Conservation (phyloP, 2,888 invertebrate species). For the Eupelmus urozonus region DNA sequence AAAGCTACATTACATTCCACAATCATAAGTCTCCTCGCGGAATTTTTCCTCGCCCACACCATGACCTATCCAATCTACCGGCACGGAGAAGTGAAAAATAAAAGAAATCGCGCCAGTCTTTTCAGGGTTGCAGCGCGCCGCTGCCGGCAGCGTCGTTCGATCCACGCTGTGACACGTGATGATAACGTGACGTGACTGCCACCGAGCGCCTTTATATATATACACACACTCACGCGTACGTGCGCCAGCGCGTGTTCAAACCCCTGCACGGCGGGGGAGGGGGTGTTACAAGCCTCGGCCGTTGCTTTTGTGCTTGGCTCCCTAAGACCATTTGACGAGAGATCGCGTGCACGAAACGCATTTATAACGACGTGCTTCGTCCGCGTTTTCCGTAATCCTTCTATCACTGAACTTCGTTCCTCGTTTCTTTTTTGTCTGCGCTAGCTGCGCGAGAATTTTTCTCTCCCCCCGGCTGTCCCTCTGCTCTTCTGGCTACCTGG, state of each 20-base stretch:
- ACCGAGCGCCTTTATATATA: constrained; percentile 52
- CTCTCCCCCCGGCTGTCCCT: background rate
- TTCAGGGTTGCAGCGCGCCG: constrained; percentile 48
- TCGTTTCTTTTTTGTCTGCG: constrained; percentile 41
- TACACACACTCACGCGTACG: background rate
- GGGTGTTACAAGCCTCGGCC: constrained; percentile 63
- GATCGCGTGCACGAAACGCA: constrained; percentile 71
- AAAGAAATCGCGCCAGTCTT: constrained; percentile 41
- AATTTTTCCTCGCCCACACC: constrained; percentile 13
- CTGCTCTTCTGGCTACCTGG: too few species aligned
- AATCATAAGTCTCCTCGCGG: constrained; percentile 49
- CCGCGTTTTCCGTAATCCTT: constrained; percentile 64
- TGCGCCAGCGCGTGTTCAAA: background rate
- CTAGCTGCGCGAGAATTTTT: constrained; percentile 41
- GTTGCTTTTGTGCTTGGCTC: constrained; percentile 62
- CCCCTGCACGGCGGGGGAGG: constrained; percentile 54
- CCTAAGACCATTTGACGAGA: constrained; percentile 68
- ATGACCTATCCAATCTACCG: constrained; percentile 43
- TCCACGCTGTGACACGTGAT: constrained; percentile 67
- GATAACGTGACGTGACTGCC: constrained; percentile 71
- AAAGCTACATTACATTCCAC: background rate
- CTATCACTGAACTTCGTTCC: constrained; percentile 53
- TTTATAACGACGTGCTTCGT: constrained; percentile 70
- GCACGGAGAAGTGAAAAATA: constrained; percentile 7
- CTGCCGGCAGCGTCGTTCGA: constrained; percentile 32